Evolutionary conservation across 2,113 vertebrate species (phyloP), one percentile per base, ranked within the genome.

Genomic region (Morone saxatilis): DNA sequence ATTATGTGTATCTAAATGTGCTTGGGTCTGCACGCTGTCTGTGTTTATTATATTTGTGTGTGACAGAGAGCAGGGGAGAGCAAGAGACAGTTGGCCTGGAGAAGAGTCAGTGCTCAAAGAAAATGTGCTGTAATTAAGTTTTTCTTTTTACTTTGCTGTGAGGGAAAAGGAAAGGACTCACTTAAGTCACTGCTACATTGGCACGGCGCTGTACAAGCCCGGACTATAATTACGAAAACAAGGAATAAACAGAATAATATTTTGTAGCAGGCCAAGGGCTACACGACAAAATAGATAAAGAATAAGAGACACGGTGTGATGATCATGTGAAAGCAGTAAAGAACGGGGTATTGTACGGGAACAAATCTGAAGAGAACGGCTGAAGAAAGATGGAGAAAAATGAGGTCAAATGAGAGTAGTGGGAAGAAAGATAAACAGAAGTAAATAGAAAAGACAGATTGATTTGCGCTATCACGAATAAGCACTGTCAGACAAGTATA

Each of bases 61-160:
- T 66, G 48, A 62, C 7, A 16, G 74, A 65, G 59, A 72, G 63
- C 59, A 80, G 25, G 9, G 60, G 67, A 77, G 16, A 69, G 68
- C 45, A 19, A 63, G 70, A 47, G 41, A 68, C 78, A 79, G 48
- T 48, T 47, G 62, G 73, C 70, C 70, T 1, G 45, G 60, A 90
- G 86, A 78, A 36, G 73, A 85, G 66, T 61, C 25, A 17, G 38
- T 1, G 17, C 65, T 76, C 40, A 69, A 79, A 77, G 60, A 69
- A 69, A 77, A 76, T 78, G 36, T 77, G 71, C 81, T 31, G 60
- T 88, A 89, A 89, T 91, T 89, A 85, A 79, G 83, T 73, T 76
- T 80, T 71, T 82, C 38, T 82, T 87, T 48, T 62, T 56, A 74
- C 84, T 77, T 77, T 40, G 71, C 76, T 71, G 56, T 50, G 63